These are phyloP conservation scores for Troides helena DNA, from an alignment of 2,888 invertebrate species.

Conservation along the genomic window DNA sequence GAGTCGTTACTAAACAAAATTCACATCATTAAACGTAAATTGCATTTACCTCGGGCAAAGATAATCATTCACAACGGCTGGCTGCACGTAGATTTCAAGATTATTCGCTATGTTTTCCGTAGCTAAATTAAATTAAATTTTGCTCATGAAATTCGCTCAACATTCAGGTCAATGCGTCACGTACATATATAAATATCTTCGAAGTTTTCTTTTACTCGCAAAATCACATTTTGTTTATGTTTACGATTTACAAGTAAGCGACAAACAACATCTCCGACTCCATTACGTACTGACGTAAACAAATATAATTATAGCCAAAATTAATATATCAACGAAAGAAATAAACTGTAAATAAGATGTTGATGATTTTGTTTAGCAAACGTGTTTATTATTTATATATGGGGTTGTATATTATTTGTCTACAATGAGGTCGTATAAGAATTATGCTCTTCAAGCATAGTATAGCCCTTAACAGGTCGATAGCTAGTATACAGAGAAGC, in stretches of 20 bases:
- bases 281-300: neutral
- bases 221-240: constrained; percentile 5
- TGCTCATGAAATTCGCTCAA: constrained; percentile 52
- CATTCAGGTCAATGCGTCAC: constrained; percentile 63
- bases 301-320: neutral
- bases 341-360: too few species aligned
- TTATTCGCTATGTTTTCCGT: constrained; percentile 63
- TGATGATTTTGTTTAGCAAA: too few species aligned
- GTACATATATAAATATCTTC: constrained; percentile 32
- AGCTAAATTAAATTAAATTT: constrained; percentile 68
- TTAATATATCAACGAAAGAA: neutral
- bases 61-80: constrained; percentile 71
- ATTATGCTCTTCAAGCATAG: too few species aligned
- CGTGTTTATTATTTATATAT: too few species aligned
- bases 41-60: constrained; percentile 60
- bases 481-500: too few species aligned
- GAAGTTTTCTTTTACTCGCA: constrained; percentile 4
- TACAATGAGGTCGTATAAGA: too few species aligned
- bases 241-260: neutral
- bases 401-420: too few species aligned
- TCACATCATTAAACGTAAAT: constrained; percentile 61
- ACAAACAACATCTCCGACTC: neutral
- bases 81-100: constrained; percentile 69
- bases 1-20: constrained; percentile 57
- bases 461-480: too few species aligned